Evolutionary conservation across 2,113 vertebrate species (phyloP).

Genomic region (Hepsetus odoe): DNA sequence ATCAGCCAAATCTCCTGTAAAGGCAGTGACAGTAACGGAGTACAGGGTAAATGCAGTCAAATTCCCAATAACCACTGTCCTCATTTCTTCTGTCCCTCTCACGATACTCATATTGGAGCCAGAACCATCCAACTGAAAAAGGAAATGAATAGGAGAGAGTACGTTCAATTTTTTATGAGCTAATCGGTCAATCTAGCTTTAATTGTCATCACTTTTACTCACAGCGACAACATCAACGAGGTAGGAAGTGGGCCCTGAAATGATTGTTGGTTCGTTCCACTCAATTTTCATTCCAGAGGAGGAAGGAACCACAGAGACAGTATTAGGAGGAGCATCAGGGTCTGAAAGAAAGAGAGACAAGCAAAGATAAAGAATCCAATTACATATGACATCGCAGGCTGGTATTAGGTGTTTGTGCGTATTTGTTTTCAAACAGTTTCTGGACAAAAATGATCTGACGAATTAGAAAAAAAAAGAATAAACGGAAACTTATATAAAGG

Average conservation of each 20-base stretch:
- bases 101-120: slow-evolving; percentile 79
- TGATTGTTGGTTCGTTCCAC: slow-evolving; percentile 83
- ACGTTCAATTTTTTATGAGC: neutral
- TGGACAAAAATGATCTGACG: neutral
- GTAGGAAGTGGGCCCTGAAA: slow-evolving; percentile 91
- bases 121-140: slow-evolving; percentile 79
- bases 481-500: too few relatives aligned
- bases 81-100: slow-evolving; percentile 78
- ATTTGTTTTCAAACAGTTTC: too few relatives aligned
- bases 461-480: too few relatives aligned
- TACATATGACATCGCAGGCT: too few relatives aligned
- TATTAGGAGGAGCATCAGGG: slow-evolving; percentile 86
- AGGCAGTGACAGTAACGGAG: slow-evolving; percentile 84
- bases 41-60: slow-evolving; percentile 89
- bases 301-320: slow-evolving; percentile 79
- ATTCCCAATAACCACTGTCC: slow-evolving; percentile 78
- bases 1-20: slow-evolving; percentile 79
- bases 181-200: neutral
- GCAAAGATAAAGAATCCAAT: neutral
- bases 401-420: too few relatives aligned
- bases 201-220: slow-evolving; percentile 55
- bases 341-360: slow-evolving; percentile 69
- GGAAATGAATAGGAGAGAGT: slow-evolving; percentile 11
- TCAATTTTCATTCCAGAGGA: slow-evolving; percentile 81
- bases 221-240: slow-evolving; percentile 83